Evolutionary conservation across 2,113 vertebrate genomes (phyloP).

Genomic region (Brevimyrus niger): DNA sequence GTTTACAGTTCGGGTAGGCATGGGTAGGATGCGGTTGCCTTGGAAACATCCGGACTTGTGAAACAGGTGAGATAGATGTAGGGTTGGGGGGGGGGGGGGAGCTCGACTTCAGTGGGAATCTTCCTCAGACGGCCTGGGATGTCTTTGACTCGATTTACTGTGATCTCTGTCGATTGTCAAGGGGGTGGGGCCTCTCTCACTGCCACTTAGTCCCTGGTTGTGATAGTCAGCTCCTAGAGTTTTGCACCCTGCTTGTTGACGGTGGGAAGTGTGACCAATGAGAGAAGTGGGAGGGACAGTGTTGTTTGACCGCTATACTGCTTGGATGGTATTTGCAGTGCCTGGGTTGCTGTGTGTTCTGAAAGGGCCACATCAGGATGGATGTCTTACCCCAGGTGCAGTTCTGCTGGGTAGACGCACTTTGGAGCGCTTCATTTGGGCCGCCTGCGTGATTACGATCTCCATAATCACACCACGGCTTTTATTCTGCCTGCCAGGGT

Average conservation of each 20-base stretch:
- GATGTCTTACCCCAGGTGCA: background rate
- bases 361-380: background rate
- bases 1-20: background rate
- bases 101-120: background rate
- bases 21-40: background rate
- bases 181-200: background rate
- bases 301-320: background rate
- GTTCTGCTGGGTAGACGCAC: background rate
- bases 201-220: background rate
- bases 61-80: background rate
- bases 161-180: background rate
- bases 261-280: background rate
- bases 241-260: background rate
- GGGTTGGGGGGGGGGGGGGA: background rate
- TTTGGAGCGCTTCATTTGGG: background rate
- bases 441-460: background rate
- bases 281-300: background rate
- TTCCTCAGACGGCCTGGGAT: background rate
- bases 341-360: background rate
- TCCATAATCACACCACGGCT: background rate
- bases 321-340: background rate
- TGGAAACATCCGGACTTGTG: background rate
- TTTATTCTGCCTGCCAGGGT: background rate
- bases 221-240: background rate
- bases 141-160: background rate